phyloP scores from a whole-genome alignment of 2,113 vertebrate species.

The Okapia johnstoni region DNA sequence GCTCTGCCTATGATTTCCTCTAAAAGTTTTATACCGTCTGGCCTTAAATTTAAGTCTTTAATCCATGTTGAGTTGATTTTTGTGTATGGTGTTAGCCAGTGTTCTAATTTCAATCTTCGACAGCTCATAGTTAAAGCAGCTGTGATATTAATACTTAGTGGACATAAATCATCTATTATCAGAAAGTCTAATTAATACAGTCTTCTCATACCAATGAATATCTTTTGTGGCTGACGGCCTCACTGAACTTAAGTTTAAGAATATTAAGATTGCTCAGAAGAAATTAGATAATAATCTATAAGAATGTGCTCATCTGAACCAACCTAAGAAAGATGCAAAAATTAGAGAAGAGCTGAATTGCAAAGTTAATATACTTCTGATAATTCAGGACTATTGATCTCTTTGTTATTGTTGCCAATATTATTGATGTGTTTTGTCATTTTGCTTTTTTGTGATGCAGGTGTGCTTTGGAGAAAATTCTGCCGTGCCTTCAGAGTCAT shows the following conservation, averaged over 20 bases:
- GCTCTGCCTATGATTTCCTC: background rate
- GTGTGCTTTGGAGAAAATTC: background rate
- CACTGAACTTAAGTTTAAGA: conserved; percentile 2
- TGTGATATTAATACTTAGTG: background rate
- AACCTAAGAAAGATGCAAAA: background rate
- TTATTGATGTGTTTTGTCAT: background rate
- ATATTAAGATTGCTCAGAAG: background rate
- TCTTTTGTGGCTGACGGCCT: background rate
- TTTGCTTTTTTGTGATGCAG: background rate
- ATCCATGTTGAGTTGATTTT: background rate
- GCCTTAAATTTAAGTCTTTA: background rate
- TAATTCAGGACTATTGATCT: background rate
- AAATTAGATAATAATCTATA: background rate
- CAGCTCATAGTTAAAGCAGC: background rate
- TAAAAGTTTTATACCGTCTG: background rate
- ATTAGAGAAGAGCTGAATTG: background rate
- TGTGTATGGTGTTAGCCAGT: background rate
- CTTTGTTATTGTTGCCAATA: background rate
- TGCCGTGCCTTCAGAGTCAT: background rate
- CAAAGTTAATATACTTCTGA: background rate
- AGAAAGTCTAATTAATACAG: background rate
- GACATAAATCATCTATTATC: background rate
- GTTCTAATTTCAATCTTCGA: background rate
- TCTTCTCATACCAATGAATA: background rate
- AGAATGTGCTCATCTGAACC: background rate